These are phyloP conservation scores for Sarotherodon lohbergeri DNA, from an alignment of 2,113 vertebrate species.

Conservation along the genomic window DNA sequence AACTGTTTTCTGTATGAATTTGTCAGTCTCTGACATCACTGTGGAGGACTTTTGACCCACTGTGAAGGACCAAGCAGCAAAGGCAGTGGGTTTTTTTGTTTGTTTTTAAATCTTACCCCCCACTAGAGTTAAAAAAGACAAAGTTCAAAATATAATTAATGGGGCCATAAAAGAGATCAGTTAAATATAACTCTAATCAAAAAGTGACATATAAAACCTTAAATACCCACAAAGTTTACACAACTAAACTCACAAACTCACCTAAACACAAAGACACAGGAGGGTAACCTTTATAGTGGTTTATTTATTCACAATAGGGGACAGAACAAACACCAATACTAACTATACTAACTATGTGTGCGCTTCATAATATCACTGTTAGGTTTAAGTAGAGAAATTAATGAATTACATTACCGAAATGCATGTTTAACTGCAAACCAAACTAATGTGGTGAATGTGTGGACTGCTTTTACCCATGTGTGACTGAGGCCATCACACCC, in stretches of 20 bases:
- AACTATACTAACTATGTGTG: neutral
- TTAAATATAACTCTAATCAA: neutral
- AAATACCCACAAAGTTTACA: neutral
- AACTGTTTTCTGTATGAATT: neutral
- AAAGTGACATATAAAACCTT: neutral
- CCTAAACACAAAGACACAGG: neutral
- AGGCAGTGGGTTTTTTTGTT: fast-evolving
- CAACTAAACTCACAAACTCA: neutral
- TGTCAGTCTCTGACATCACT: neutral
- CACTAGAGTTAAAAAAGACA: neutral
- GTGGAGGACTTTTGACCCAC: neutral
- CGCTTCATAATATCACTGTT: neutral
- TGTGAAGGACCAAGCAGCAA: neutral
- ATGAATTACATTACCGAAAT: neutral
- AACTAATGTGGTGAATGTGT: neutral
- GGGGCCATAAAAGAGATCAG: neutral
- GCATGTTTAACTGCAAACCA: neutral
- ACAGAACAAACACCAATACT: neutral
- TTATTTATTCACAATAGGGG: neutral
- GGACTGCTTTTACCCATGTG: neutral
- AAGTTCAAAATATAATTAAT: neutral
- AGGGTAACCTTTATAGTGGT: neutral
- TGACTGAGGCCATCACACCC: neutral
- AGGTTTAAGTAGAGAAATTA: neutral
- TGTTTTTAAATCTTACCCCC: neutral